Conservation (phyloP, 2,113 vertebrate species). For the Thymallus thymallus region DNA sequence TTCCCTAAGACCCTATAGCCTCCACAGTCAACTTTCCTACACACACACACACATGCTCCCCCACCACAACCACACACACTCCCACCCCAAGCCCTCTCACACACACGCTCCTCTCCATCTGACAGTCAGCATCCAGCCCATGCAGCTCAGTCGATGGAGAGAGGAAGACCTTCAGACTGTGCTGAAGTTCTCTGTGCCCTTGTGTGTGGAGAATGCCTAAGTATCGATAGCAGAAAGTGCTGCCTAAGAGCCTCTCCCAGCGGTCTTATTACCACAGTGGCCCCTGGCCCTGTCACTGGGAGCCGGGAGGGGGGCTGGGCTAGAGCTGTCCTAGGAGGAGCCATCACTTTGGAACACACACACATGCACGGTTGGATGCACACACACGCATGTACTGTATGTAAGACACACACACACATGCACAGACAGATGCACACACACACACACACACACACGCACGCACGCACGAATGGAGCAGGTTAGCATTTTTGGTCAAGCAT, state of each 20-base stretch:
- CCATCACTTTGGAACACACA: not conserved
- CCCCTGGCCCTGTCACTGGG: not conserved
- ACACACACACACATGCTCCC: not conserved
- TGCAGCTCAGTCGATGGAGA: not conserved
- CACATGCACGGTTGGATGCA: not conserved
- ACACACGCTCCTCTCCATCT: not conserved
- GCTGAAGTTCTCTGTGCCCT: not conserved
- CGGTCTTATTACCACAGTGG: not conserved
- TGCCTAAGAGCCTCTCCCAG: not conserved
- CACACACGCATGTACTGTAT: no score
- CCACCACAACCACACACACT: not conserved
- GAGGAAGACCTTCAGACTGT: not conserved
- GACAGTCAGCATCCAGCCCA: not conserved
- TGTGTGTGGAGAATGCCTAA: constrained; percentile 9
- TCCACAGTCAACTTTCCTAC: not conserved
- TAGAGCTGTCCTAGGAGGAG: not conserved
- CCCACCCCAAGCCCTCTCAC: not conserved
- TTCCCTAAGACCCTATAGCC: not conserved
- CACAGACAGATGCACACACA: no score
- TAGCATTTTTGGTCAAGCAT: no score
- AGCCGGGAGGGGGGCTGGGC: not conserved
- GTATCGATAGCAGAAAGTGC: constrained; percentile 5
- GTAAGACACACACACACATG: not conserved
- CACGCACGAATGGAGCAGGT: no score
- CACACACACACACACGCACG: no score